Conservation (phyloP, 2,888 invertebrate genomes). For the Caenorhabditis sp. region DNA sequence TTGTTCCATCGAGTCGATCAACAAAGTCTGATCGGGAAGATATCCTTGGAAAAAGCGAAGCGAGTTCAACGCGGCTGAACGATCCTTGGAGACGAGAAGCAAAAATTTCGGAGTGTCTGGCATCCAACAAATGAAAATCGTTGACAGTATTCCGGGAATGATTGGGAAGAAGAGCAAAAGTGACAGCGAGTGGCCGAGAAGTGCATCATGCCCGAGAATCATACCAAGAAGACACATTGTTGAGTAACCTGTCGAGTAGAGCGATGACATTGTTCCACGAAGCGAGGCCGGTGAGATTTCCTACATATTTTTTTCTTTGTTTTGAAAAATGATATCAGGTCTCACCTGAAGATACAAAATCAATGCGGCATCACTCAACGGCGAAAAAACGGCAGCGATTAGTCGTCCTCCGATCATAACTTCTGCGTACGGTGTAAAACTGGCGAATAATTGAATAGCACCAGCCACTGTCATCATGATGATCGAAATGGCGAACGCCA, state of each 20-base stretch:
- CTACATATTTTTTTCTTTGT: conserved; percentile 28
- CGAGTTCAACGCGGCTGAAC: conserved; percentile 45
- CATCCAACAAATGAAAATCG: conserved; percentile 54
- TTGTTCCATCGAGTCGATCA: conserved; percentile 37
- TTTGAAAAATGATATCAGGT: too few relatives aligned
- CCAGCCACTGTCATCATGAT: conserved; percentile 65
- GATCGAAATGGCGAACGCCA: conserved; percentile 62
- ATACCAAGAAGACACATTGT: conserved; percentile 66
- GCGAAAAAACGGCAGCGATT: conserved; percentile 65
- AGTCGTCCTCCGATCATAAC: conserved; percentile 59
- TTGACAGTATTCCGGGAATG: conserved; percentile 58
- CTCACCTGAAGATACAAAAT: conserved; percentile 64
- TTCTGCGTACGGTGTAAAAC: conserved; percentile 64
- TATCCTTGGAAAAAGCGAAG: conserved; percentile 59
- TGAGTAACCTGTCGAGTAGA: conserved; percentile 63
- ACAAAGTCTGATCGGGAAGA: conserved; percentile 27
- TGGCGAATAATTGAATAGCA: conserved; percentile 59
- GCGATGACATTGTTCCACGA: conserved; percentile 62
- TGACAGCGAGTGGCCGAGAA: conserved; percentile 62
- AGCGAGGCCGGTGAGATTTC: conserved; percentile 64
- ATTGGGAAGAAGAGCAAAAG: conserved; percentile 62
- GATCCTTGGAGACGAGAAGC: conserved; percentile 44
- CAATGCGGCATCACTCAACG: conserved; percentile 64
- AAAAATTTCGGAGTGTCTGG: conserved; percentile 68
- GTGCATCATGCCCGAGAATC: conserved; percentile 58